Evolutionary conservation across 2,888 invertebrate species (phyloP), one percentile per base, ranked within the genome.

Genomic region (Drosophila mimetica): DNA sequence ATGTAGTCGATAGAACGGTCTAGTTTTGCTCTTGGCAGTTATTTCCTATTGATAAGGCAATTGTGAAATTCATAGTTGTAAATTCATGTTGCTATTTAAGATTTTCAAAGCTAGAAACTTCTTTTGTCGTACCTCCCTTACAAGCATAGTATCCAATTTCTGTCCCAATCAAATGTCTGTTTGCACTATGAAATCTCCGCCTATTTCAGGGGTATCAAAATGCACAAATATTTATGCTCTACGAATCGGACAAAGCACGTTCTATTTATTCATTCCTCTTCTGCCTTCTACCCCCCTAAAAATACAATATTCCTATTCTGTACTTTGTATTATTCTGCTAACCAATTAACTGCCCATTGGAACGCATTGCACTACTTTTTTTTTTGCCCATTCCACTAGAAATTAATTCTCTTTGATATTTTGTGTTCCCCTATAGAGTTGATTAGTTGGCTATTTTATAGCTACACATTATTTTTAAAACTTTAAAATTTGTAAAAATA

Each of bases 271-370:
- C 34, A n/a, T 34, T 20, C n/a, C n/a, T 9, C 32, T 4, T n/a
- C 5, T 30, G 4, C 46, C 41, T n/a, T 22, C n/a, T 20, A 22
- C n/a, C 42, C 14, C 46, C 28, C 11, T 39, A 4, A 48, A 32
- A 32, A n/a, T 18, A 13, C 25, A 18, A 20, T n/a, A 47, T 39
- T 37, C 16, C 25, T 25, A 34, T 34, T 20, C 50, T 16, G 51
- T 37, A 6, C 11, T 37, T 25, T 25, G 36, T 14, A 16, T 37
- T 47, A 42, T 55, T 55, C 16, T 36, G 22, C 18, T n/a, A 22
- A 28, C 44, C 53, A 36, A 60, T 44, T 46, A 60, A 60, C 42
- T 14, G 60, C 20, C 20, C 44, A 54, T 39, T 39, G 22, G 9
- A 32, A 41, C 25, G 16, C 18, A 14, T 39, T 39, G 28, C 16